Base-by-base conservation (phyloP, 2,113 vertebrate genomes). In the Pelecanus crispus region DNA sequence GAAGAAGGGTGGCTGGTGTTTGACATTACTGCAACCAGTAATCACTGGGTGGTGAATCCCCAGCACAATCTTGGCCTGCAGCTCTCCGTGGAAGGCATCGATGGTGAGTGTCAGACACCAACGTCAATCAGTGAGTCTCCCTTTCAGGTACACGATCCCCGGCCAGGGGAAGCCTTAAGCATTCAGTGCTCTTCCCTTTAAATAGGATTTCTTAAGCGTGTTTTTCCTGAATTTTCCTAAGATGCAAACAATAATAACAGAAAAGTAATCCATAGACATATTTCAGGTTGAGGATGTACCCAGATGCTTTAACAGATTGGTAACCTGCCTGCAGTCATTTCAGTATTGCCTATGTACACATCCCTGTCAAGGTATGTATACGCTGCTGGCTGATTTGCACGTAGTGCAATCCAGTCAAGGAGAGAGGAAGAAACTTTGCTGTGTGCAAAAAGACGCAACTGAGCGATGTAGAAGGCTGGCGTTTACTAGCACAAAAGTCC, bases 1-100 rank as follows among this genome's bases (percentile, higher is more conserved):
- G 99, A 99, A 96, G 99, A 99, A 94, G 99, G 99, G 56, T 99
- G 99, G 99, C 95, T 99, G 97, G 99, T 99, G 92, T 99, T 99
- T 38, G 99, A 99, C 89, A 99, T 99, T 42, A 99, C 99, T 0
- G 99, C 98, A 56, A 99, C 99, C 93, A 99, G 99, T 81, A 99
- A 99, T 97, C 99, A 99, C 97, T 99, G 99, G 99, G 99, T 99
- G 85, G 97, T 99, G 96, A 99, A 99, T 90, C 99, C 99, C 2
- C 98, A 98, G 19, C 98, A 98, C 95, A 99, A 99, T 81, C 98
- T 99, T 15, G 99, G 99, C 71, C 98, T 99, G 52, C 99, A 99
- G 98, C 98, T 99, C 14, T 99, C 98, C 0, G 98, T 99, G 94
- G 99, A 99, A 82, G 99, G 98, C 42, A 63, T 97, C 21, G 98